These are phyloP conservation scores for Rissa tridactyla DNA, from an alignment of 2,113 vertebrate genomes.

Conservation along the genomic window DNA sequence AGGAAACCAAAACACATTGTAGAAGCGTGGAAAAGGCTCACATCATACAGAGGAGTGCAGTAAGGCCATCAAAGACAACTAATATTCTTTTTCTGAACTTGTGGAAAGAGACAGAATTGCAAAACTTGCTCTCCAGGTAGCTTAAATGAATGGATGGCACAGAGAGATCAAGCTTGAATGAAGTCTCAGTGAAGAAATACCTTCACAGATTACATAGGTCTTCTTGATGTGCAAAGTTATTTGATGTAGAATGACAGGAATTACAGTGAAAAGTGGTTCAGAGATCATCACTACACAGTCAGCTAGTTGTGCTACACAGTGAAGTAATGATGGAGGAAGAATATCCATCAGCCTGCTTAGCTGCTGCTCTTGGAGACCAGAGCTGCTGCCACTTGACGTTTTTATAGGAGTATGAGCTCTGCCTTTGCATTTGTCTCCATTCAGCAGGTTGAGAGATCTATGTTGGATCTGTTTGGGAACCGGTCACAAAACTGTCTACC, in stretches of 20 bases:
- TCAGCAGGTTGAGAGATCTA: not conserved
- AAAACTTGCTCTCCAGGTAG: not conserved
- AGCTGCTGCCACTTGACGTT: not conserved
- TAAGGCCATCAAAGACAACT: not conserved
- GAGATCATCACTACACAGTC: not conserved
- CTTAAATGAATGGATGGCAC: not conserved
- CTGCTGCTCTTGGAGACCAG: not conserved
- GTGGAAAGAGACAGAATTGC: not conserved
- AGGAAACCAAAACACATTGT: not conserved
- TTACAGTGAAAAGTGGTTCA: not conserved
- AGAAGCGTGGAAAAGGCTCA: not conserved
- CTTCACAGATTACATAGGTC: not conserved
- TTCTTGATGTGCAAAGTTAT: not conserved
- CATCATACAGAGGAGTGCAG: not conserved
- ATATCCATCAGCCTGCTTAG: not conserved
- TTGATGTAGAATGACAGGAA: constrained; percentile 1
- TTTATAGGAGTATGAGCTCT: not conserved
- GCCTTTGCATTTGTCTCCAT: not conserved
- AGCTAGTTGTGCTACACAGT: not conserved
- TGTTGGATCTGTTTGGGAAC: not conserved
- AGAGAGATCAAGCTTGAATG: not conserved
- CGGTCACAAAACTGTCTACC: not conserved
- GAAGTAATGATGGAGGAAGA: constrained; percentile 9
- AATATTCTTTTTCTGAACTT: not conserved
- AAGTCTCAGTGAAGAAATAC: not conserved